Percentiles rank a stretch among this genome's conserved stretches.
These are phyloP conservation scores for Pycnomerus fuliginosus DNA, from an alignment of 2,888 invertebrate genomes.

Conservation along the genomic window DNA sequence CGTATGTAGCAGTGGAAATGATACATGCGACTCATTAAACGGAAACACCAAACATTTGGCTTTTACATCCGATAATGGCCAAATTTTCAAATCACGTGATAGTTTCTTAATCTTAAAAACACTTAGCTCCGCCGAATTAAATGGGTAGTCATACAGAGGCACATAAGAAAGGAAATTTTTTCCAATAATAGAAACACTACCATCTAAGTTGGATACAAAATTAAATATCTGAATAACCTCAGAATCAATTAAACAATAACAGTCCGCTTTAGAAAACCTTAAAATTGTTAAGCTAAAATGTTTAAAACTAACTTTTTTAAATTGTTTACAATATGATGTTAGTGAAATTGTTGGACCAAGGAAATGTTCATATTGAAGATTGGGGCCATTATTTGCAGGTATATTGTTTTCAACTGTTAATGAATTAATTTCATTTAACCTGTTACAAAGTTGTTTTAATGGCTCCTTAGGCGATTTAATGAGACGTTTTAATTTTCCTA, in stretches of 20 bases:
- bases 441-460: constrained; percentile 15
- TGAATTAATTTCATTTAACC: constrained; percentile 14
- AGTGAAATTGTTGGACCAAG: background rate
- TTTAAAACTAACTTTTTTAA: constrained; percentile 2
- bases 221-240: constrained; percentile 2
- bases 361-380: background rate
- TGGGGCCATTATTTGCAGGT: background rate
- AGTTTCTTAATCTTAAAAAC: too few relatives aligned
- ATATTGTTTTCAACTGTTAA: background rate
- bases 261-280: background rate
- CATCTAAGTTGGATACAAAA: background rate
- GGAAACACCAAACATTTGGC: too few relatives aligned
- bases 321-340: background rate
- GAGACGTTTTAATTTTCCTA: constrained; percentile 13
- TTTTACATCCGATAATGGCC: too few relatives aligned
- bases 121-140: background rate
- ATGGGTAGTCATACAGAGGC: background rate
- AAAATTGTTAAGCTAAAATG: constrained; percentile 1
- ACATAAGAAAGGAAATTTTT: background rate
- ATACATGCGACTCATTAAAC: too few relatives aligned
- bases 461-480: constrained; percentile 21
- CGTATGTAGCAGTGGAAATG: too few relatives aligned
- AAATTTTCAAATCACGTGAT: too few relatives aligned
- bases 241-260: constrained; percentile 4
- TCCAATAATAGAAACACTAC: background rate